Conservation (phyloP, 2,888 invertebrate species). For the Exephanes ischioxanthus region DNA sequence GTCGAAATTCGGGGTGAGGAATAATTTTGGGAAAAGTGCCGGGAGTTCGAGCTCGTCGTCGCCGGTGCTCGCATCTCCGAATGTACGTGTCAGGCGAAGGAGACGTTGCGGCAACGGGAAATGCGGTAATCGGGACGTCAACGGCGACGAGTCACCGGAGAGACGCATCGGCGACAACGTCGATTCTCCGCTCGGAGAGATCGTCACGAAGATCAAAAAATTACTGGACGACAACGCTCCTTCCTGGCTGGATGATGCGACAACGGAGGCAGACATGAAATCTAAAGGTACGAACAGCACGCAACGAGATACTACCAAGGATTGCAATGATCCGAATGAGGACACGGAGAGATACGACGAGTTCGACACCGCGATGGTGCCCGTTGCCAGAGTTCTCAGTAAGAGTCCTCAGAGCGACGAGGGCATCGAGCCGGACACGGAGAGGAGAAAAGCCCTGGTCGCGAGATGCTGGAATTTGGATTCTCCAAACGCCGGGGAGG, state of each 20-base stretch:
- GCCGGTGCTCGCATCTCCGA: background rate
- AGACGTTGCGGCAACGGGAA: constrained; percentile 3
- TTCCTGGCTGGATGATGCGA: constrained; percentile 34
- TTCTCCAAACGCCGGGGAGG: constrained; percentile 87
- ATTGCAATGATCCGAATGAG: constrained; percentile 70
- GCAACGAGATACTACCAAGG: constrained; percentile 35
- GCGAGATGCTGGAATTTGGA: constrained; percentile 85
- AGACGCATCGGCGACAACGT: background rate
- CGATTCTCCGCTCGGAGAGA: background rate
- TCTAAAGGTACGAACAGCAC: constrained; percentile 66
- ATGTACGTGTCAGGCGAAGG: constrained; percentile 21
- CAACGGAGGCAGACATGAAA: constrained; percentile 67
- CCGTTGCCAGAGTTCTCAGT: constrained; percentile 75
- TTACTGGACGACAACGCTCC: background rate
- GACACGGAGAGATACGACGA: constrained; percentile 79
- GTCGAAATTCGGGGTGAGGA: background rate
- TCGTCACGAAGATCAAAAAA: constrained; percentile 14
- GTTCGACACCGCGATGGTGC: constrained; percentile 76
- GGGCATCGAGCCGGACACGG: constrained; percentile 81
- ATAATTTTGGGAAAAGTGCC: background rate
- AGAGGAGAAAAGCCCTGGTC: constrained; percentile 72
- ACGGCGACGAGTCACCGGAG: constrained; percentile 3
- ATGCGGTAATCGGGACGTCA: constrained; percentile 10
- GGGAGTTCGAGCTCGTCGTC: background rate
- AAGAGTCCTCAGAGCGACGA: constrained; percentile 82